These are phyloP conservation scores for Sebastes iracundus DNA, from an alignment of 2,797 vertebrate genomes.

Conservation along the genomic window DNA sequence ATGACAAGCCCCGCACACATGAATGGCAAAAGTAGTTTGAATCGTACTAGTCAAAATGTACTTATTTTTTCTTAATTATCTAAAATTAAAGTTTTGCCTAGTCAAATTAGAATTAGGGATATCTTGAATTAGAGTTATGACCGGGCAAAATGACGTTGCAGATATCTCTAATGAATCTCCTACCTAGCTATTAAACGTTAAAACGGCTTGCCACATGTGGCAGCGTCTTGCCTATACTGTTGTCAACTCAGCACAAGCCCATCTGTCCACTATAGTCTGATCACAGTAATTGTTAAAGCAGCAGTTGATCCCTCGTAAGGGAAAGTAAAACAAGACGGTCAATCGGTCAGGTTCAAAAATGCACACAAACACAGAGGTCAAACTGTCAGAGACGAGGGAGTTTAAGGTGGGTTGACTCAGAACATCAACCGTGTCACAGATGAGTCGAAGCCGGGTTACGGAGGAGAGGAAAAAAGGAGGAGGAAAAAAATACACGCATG, in stretches of 20 bases:
- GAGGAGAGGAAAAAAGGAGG: background rate
- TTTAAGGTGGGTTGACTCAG: background rate
- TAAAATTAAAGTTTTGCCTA: too few species aligned
- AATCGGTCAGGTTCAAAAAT: slow-evolving; percentile 12
- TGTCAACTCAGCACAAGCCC: slow-evolving; percentile 33
- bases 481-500: background rate
- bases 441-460: background rate
- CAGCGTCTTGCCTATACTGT: background rate
- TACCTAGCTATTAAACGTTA: too few species aligned
- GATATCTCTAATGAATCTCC: too few species aligned
- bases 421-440: background rate
- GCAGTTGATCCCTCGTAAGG: background rate
- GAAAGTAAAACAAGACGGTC: slow-evolving; percentile 25
- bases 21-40: too few species aligned
- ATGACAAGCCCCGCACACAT: fast-evolving
- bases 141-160: too few species aligned
- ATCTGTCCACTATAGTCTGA: background rate
- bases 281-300: slow-evolving; percentile 31
- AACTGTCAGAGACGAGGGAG: background rate
- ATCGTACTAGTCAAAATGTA: too few species aligned
- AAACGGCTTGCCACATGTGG: background rate
- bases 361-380: slow-evolving; percentile 20
- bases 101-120: too few species aligned
- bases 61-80: too few species aligned
- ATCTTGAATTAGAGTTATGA: background rate